Evolutionary conservation across 2,888 invertebrate species (phyloP), one percentile per base, ranked within the genome.

Genomic region (Papilio elwesi): DNA sequence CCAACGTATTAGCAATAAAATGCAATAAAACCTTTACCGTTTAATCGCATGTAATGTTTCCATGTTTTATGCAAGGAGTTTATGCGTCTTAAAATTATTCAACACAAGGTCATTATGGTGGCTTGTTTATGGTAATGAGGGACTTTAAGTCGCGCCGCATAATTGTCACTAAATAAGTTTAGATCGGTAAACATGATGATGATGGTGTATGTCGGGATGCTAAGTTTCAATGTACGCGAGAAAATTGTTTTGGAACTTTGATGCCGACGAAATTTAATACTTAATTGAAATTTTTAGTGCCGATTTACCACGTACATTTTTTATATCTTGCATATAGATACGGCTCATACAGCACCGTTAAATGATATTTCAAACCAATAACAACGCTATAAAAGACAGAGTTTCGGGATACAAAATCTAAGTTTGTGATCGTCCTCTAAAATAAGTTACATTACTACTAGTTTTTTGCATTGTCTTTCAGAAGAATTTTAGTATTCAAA

Each of bases 1-100:
- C 26, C 62, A 71, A 72, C 48, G 63, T 26, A 55, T 63, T 59
- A 68, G 59, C 59, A 71, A 71, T 73, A 65, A 65, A 68, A 68
- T 36, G 57, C 59, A 63, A 73, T 51, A 70, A 66, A 68, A 73
- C 51, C 55, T 57, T 68, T 47, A 68, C 65, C 64, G 68, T 73
- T 70, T 70, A 66, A 73, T 73, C 66, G 66, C 64, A 51, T 64
- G 71, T 72, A 72, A 53, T 53, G 62, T 72, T 68, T 48, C 43
- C 55, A 72, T 68, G 64, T 73, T 53, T 68, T 63, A 63, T 67
- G 64, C 49, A 48, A 68, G 57, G 67, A 47, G 53, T 48, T 26
- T 53, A 53, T 65, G 51, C 15, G 48, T 68, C 64, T 69, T 36
- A 63, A 49, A 71, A 68, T 73, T 73, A 69, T 69, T 69, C 65